phyloP scores from a whole-genome alignment of 2,113 vertebrate species.

The Poeciliopsis occidentalis region DNA sequence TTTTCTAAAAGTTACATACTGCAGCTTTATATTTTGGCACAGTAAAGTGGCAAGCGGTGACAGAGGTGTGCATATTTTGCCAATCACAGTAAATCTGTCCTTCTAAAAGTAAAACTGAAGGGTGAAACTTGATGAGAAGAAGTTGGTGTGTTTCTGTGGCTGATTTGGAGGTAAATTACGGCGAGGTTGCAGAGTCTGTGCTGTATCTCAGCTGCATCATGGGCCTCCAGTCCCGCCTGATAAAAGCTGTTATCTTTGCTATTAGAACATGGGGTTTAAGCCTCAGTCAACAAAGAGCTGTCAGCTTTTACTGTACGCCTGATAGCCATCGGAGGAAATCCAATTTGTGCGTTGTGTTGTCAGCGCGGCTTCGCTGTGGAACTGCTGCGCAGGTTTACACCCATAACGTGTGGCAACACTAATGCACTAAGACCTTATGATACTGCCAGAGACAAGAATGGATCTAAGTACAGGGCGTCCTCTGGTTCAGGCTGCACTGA shows the following conservation, averaged over 20 bases:
- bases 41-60: too few relatives aligned
- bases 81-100: too few relatives aligned
- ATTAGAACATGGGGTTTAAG: constrained; percentile 66
- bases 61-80: too few relatives aligned
- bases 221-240: constrained; percentile 41
- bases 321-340: constrained; percentile 73
- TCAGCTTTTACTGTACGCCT: constrained; percentile 65
- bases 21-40: too few relatives aligned
- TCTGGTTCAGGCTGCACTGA: constrained; percentile 20
- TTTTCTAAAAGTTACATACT: too few relatives aligned
- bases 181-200: constrained; percentile 26
- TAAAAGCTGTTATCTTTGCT: constrained; percentile 69
- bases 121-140: neutral
- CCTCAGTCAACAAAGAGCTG: constrained; percentile 70
- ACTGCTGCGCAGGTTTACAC: constrained; percentile 28
- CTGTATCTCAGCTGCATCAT: constrained; percentile 48
- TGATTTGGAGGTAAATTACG: constrained; percentile 48
- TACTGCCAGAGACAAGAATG: constrained; percentile 34
- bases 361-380: too few relatives aligned
- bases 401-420: constrained; percentile 18
- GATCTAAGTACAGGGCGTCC: constrained; percentile 26
- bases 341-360: constrained; percentile 62
- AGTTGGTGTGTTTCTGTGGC: neutral
- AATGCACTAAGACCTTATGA: constrained; percentile 30
- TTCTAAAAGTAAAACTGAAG: too few relatives aligned